Base-by-base conservation (phyloP, 2,797 vertebrate species). In the Peromyscus nudipes region DNA sequence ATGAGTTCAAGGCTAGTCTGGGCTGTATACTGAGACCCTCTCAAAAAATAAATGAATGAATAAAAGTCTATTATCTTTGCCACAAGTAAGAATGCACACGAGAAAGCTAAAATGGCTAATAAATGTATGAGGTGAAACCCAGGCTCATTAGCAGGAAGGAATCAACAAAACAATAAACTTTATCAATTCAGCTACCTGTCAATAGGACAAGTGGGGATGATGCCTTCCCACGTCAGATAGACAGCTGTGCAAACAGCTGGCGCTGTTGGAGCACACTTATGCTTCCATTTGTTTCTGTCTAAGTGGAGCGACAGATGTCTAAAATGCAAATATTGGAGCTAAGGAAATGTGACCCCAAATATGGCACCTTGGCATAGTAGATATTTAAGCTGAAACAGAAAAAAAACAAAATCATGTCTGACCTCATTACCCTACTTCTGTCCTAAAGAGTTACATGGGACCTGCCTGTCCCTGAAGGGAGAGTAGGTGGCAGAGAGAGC, bases 101-200 rank as follows among this genome's bases (percentile, higher is more conserved):
- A 67, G 40, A 11, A 92, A 93, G 46, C 64, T 92, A 37, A 88
- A 93, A 86, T 37, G 17, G 52, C 65, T 55, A 88, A 73, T 88
- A 29, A 88, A 40, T 31, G 27, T 31, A 17, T 27, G 49, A 95
- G 77, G 87, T 49, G 27, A 85, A 95, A n/a, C 14, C 49, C 29
- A 37, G 67, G 31, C n/a, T 87, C 76, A 84, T 34, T 65, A 43
- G 69, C 19, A 89, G 49, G 6, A 83, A 89, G 92, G 85, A 49
- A 1, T 52, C 67, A 83, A 73, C 80, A 91, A 90, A 95, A 86
- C 49, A 92, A 82, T 5, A 73, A 81, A 89, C 19, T 21, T 91
- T 60, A 92, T 43, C 69, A 82, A 81, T 46, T 49, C 55, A 88
- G 76, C 91, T 55, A 86, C 69, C 23, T 82, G 52, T 81, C 92